phyloP scores from a whole-genome alignment of 2,797 vertebrate genomes.

The Lithobates sylvaticus region DNA sequence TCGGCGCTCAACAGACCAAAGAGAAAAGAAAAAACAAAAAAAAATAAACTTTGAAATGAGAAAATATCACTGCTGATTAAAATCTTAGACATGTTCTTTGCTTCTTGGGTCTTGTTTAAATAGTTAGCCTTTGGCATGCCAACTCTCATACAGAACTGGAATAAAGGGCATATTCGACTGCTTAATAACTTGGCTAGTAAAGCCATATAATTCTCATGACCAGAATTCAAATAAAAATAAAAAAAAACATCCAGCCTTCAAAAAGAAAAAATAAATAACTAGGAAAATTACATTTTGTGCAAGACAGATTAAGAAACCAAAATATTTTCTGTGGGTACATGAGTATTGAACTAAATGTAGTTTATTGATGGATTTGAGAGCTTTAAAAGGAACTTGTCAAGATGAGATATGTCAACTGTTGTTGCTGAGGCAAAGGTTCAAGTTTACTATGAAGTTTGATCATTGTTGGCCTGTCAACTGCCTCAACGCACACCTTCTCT shows the following conservation, averaged over 20 bases:
- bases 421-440: too few relatives aligned
- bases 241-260: too few relatives aligned
- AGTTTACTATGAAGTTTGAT: too few relatives aligned
- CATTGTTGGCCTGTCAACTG: too few relatives aligned
- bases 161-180: neutral
- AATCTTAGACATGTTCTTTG: neutral
- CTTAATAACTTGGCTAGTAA: neutral
- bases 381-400: too few relatives aligned
- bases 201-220: neutral
- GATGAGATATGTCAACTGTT: too few relatives aligned
- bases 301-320: neutral
- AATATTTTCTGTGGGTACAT: neutral
- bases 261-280: neutral
- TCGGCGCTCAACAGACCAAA: constrained; percentile 86
- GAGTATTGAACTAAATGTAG: too few relatives aligned
- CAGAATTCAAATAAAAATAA: neutral
- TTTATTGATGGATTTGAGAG: too few relatives aligned
- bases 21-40: constrained; percentile 68
- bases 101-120: neutral
- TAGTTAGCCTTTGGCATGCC: neutral
- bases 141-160: neutral
- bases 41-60: neutral
- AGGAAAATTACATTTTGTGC: neutral
- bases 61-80: neutral
- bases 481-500: too few relatives aligned